Evolutionary conservation across 2,113 vertebrate genomes (phyloP).

Genomic region (Clupea harengus): DNA sequence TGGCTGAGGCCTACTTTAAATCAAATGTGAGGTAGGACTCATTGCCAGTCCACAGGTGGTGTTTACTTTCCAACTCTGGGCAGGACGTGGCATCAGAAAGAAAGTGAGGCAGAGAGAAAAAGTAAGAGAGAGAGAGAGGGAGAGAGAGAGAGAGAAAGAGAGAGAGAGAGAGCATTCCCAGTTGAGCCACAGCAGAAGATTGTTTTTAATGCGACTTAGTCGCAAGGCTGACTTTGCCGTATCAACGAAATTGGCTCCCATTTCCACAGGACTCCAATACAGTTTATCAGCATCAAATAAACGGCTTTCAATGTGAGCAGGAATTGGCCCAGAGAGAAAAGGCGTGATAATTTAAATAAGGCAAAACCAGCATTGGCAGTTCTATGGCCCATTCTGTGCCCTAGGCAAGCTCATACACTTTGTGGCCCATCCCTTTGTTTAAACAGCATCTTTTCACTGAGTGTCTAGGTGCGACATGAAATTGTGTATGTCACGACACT

Average conservation of each 20-base stretch:
- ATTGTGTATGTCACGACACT: not conserved
- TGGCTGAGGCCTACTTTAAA: not conserved
- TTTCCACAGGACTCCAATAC: no score
- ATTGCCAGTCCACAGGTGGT: not conserved
- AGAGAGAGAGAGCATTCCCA: not conserved
- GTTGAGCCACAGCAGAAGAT: no score
- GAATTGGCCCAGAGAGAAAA: not conserved
- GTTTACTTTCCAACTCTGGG: not conserved
- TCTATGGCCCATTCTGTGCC: not conserved
- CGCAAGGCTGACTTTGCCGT: no score
- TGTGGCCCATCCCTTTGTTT: not conserved
- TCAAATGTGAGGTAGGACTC: not conserved
- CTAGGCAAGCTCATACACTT: not conserved
- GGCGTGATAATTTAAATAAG: not conserved
- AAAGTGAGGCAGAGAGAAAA: not conserved
- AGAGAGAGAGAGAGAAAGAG: not conserved
- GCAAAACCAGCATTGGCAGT: not conserved
- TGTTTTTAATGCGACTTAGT: no score
- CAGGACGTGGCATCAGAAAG: not conserved
- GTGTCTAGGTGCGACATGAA: not conserved
- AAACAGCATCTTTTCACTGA: not conserved
- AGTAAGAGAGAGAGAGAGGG: not conserved
- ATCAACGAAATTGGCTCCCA: no score
- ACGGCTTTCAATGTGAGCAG: no score
- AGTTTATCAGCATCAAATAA: no score